Base-by-base conservation (phyloP, 2,113 vertebrate species). In the Hepsetus odoe region DNA sequence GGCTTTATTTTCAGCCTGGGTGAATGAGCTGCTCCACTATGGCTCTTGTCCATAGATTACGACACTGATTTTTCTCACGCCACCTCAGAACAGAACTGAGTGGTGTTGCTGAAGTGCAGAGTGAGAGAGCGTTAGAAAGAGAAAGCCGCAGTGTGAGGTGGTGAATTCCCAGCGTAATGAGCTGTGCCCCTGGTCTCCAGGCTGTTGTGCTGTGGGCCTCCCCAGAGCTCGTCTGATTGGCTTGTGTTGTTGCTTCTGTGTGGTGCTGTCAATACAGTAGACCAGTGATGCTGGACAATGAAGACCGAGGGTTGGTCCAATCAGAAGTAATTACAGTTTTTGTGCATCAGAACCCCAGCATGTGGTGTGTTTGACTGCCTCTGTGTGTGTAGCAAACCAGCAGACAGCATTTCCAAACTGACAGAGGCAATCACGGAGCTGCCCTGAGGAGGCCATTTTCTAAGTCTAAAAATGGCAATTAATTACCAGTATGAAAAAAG, bases 291-390 rank as follows among this genome's bases (percentile, higher is more conserved):
- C 74, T 76, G 69, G 77, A 83, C 70, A 80, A 67, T 76, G 61
- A 73, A 53, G 33, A 66, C 22, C 28, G 58, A 55, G 49, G 51
- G 49, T 74, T 59, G 40, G 55, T 38, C 68, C 74, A 83, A 73
- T 83, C 77, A 80, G 42, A n/a, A 46, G n/a, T 73, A 70, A 74
- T 70, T 80, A 77, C 51, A 66, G 65, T 77, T 76, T 56, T 68
- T 65, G 74, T 77, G 75, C 26, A 77, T 77, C 62, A 42, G 64
- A 61, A 73, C 32, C 68, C 14, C 66, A 70, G 40, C 46, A 14
- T 76, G 78, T 38, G 55, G 38, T 73, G 55, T 11, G 70, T 74
- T 74, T 35, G 20, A 72, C 38, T 33, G 16, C n/a, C 51, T 55
- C 72, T 70, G n/a, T 46, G 49, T 24, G 46, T 40, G 46, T 35